A percentile compares a stretch with the other conserved stretches of the same genome.
These are phyloP conservation scores for Sus cebifrons DNA, from an alignment of 2,797 vertebrate species.

Conservation along the genomic window DNA sequence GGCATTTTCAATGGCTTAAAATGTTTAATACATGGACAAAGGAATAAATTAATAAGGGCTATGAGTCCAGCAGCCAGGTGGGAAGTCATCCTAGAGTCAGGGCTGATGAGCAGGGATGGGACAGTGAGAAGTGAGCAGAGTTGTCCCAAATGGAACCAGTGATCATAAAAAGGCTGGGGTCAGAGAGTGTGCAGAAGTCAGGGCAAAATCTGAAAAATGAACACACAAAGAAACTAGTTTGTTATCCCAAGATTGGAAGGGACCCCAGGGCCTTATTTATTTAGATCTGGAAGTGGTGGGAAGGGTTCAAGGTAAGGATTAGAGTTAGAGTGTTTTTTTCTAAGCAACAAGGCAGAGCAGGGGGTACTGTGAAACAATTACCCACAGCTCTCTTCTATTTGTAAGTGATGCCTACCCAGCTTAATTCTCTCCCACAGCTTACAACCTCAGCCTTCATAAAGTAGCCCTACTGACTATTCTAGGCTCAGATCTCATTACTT, in stretches of 20 bases:
- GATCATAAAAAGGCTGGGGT: neutral
- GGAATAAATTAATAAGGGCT: neutral
- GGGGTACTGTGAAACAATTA: neutral
- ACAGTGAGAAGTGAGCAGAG: neutral
- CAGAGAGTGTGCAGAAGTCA: neutral
- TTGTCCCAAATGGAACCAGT: neutral
- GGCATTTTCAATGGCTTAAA: neutral
- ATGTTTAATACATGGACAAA: neutral
- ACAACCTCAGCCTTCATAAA: neutral
- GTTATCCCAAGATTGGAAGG: neutral
- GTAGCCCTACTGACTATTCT: neutral
- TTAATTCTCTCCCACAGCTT: neutral
- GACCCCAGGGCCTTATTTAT: neutral
- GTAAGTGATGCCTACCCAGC: neutral
- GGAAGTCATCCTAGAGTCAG: neutral
- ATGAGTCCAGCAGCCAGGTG: neutral
- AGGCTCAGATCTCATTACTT: neutral
- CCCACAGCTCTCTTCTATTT: too few relatives aligned
- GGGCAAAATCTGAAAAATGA: neutral
- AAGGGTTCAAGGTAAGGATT: neutral
- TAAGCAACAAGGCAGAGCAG: neutral
- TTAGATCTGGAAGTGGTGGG: neutral
- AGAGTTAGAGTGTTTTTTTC: neutral
- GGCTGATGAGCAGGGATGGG: neutral
- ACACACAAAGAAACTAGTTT: neutral